Evolutionary conservation across 2,113 vertebrate species (phyloP).

Genomic region (Larimichthys crocea): DNA sequence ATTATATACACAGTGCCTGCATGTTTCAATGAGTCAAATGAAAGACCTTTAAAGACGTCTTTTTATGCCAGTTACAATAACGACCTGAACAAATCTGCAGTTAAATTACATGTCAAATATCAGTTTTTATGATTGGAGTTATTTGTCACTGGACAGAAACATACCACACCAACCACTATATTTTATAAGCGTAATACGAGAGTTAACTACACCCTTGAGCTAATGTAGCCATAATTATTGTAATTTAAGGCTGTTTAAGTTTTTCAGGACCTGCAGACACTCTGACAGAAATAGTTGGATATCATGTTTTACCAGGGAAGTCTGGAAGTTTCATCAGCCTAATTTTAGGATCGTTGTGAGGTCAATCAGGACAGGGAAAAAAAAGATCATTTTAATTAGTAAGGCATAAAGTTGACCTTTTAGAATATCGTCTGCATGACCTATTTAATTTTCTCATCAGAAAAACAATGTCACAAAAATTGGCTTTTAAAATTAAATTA

Average conservation of each 20-base stretch:
- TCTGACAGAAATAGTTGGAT: constrained; percentile 31
- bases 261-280: constrained; percentile 23
- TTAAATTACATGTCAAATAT: constrained; percentile 22
- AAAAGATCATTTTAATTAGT: constrained; percentile 27
- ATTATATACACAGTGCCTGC: background rate
- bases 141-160: constrained; percentile 22
- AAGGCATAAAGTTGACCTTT: constrained; percentile 14
- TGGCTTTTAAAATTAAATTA: background rate
- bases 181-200: constrained; percentile 43
- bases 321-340: constrained; percentile 59
- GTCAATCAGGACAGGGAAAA: constrained; percentile 25
- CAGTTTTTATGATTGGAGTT: constrained; percentile 3
- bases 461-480: background rate
- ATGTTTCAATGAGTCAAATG: constrained; percentile 18
- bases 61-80: constrained; percentile 4
- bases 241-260: constrained; percentile 18
- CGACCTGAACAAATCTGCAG: constrained; percentile 7
- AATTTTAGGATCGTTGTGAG: constrained; percentile 21
- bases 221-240: constrained; percentile 23
- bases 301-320: constrained; percentile 46
- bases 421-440: constrained; percentile 12
- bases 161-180: constrained; percentile 8
- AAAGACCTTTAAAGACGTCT: background rate
- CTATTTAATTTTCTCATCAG: constrained; percentile 11
- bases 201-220: constrained; percentile 34